Evolutionary conservation across 2,888 invertebrate species (phyloP).

Genomic region (Allacma fusca): DNA sequence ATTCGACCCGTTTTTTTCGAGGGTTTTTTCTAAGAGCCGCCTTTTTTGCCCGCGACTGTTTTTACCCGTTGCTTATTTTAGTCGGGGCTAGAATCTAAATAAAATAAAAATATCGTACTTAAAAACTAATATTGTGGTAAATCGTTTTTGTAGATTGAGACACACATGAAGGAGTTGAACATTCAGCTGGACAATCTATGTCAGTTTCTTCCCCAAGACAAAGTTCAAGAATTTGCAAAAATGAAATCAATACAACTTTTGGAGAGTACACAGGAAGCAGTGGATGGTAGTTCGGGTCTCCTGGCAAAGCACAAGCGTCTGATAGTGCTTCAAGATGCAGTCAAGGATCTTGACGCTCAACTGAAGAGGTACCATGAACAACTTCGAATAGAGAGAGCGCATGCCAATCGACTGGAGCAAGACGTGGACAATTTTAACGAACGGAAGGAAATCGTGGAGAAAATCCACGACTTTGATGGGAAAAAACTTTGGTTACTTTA

Average conservation of each 20-base stretch:
- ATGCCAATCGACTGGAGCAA: constrained; percentile 67
- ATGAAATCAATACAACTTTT: constrained; percentile 84
- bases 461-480: constrained; percentile 71
- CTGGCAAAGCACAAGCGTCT: constrained; percentile 49
- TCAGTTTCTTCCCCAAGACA: constrained; percentile 94
- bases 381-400: constrained; percentile 47
- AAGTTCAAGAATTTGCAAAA: constrained; percentile 93
- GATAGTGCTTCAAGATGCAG: constrained; percentile 42
- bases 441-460: constrained; percentile 71
- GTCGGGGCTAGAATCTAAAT: too few species aligned
- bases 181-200: constrained; percentile 81
- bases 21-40: too few species aligned
- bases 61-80: too few species aligned
- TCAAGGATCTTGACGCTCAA: constrained; percentile 44
- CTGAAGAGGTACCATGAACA: constrained; percentile 43
- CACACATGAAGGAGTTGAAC: constrained; percentile 62
- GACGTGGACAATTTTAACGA: constrained; percentile 76
- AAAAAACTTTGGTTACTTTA: constrained; percentile 68
- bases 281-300: constrained; percentile 67
- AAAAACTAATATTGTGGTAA: too few species aligned
- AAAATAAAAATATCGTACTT: too few species aligned
- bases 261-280: constrained; percentile 83
- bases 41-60: too few species aligned
- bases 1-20: too few species aligned
- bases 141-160: constrained; percentile 61